phyloP scores from a whole-genome alignment of 2,113 vertebrate species.

The Strigops habroptila region DNA sequence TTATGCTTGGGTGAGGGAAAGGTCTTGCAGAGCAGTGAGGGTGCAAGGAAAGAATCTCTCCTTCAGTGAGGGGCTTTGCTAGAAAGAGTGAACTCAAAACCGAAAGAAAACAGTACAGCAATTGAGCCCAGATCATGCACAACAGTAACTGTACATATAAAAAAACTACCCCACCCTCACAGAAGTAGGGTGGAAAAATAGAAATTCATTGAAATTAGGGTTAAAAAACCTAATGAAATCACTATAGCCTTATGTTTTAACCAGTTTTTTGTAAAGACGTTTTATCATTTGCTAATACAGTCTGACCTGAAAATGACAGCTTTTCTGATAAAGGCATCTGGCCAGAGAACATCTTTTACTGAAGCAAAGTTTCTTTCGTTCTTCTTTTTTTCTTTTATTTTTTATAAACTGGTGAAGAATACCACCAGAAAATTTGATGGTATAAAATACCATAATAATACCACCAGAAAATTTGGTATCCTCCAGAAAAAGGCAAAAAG shows the following conservation, averaged over 20 bases:
- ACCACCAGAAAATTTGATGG: neutral
- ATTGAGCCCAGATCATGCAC: neutral
- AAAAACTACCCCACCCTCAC: neutral
- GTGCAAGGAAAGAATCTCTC: neutral
- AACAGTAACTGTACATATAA: accelerated
- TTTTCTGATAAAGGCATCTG: neutral
- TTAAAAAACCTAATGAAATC: neutral
- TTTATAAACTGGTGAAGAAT: neutral
- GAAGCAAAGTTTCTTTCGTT: neutral
- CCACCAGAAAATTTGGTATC: neutral
- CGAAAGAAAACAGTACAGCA: neutral
- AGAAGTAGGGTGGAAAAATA: neutral
- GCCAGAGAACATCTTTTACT: neutral
- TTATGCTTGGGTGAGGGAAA: neutral
- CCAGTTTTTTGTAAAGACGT: neutral
- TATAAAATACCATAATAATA: neutral
- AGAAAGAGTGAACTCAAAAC: neutral
- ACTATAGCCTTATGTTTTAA: neutral
- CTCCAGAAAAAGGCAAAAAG: neutral
- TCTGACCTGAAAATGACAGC: neutral
- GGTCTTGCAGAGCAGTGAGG: neutral
- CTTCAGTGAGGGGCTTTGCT: neutral
- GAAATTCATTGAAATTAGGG: neutral
- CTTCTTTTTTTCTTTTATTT: neutral
- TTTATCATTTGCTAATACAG: neutral